phyloP scores from a whole-genome alignment of 1,140 invertebrate genomes.

The Paramacrobiotus metropolitanus region DNA sequence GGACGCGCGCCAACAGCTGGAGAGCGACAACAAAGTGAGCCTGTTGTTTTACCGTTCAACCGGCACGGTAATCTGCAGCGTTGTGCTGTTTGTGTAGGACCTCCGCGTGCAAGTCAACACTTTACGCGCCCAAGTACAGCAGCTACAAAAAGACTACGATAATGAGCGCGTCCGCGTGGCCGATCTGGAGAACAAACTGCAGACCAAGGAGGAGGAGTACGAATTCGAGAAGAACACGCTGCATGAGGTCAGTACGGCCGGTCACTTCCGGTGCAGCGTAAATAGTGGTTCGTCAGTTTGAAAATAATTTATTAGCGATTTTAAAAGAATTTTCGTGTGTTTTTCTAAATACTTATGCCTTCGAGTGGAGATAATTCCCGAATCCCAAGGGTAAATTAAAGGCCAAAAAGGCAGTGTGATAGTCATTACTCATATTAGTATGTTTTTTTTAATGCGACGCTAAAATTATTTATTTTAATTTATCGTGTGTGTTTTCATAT shows the following conservation, averaged over 20 bases:
- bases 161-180: neutral
- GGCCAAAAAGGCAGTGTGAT: no score
- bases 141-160: neutral
- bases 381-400: no score
- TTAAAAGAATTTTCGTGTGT: neutral
- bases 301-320: no score
- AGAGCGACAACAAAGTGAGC: neutral
- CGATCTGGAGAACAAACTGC: slow-evolving; percentile 2
- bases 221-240: slow-evolving; percentile 1
- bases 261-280: no score
- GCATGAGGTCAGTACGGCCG: neutral
- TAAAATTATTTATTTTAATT: no score
- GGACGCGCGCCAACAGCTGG: neutral
- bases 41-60: neutral
- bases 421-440: no score
- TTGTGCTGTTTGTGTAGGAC: neutral
- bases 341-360: neutral
- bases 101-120: neutral
- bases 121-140: neutral
- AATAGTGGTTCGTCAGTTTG: no score
- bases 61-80: neutral
- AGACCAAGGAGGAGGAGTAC: slow-evolving; percentile 5
- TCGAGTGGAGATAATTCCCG: neutral
- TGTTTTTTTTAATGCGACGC: no score
- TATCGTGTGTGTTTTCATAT: no score